Conservation (phyloP, 2,113 vertebrate species). For the Pteronura brasiliensis region DNA sequence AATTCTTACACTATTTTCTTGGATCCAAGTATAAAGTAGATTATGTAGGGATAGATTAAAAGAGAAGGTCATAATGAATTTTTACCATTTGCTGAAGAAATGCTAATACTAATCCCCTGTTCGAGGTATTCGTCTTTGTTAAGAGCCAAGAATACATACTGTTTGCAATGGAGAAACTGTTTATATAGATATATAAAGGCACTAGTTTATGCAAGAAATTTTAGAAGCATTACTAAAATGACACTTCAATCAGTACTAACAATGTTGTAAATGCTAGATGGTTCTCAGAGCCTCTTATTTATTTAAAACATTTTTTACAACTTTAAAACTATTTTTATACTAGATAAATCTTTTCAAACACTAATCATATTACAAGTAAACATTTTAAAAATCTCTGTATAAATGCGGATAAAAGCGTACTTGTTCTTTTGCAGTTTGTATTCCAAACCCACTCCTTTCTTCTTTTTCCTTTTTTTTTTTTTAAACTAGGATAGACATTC, state of each 20-base stretch:
- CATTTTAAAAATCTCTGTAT: slow-evolving; percentile 81
- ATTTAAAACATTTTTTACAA: slow-evolving; percentile 87
- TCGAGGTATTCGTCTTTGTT: slow-evolving; percentile 57
- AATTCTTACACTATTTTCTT: slow-evolving; percentile 32
- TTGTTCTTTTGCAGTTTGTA: slow-evolving; percentile 81
- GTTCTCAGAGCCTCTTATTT: slow-evolving; percentile 83
- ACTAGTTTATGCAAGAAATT: slow-evolving; percentile 71
- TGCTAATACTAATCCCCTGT: slow-evolving; percentile 21
- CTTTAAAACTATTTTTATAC: slow-evolving; percentile 84
- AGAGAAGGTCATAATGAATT: slow-evolving; percentile 40
- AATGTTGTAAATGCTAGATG: slow-evolving; percentile 81
- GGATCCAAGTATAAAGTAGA: slow-evolving; percentile 2
- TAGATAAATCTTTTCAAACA: slow-evolving; percentile 87
- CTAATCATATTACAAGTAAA: slow-evolving; percentile 84
- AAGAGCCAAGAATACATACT: slow-evolving; percentile 21
- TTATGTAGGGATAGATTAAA: slow-evolving; percentile 36
- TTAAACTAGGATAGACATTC: slow-evolving; percentile 69
- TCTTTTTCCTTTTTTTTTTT: slow-evolving; percentile 9
- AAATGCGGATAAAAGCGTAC: slow-evolving; percentile 82
- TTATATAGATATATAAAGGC: slow-evolving; percentile 78
- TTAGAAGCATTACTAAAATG: slow-evolving; percentile 76
- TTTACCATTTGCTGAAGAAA: slow-evolving; percentile 50
- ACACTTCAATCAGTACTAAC: slow-evolving; percentile 75
- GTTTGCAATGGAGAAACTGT: slow-evolving; percentile 73
- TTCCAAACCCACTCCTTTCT: slow-evolving; percentile 75